These are phyloP conservation scores for Zeugodacus cucurbitae DNA, from an alignment of 1,140 invertebrate genomes.

Conservation along the genomic window DNA sequence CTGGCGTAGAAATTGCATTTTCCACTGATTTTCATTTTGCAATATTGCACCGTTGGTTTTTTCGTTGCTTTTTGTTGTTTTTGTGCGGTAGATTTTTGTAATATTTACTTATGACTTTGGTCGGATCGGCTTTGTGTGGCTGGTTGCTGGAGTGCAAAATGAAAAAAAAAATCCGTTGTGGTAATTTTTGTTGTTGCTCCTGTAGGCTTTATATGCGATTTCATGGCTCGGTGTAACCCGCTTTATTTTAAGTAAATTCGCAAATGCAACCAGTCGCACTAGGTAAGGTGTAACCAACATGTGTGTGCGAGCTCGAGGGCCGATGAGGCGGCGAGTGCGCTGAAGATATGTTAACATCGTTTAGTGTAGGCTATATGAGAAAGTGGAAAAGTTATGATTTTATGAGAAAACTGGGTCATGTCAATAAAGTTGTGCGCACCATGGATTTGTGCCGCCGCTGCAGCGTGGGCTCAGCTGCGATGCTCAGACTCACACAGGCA, in stretches of 20 bases:
- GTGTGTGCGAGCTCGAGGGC: not conserved
- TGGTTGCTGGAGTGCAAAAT: not conserved
- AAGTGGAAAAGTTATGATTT: slow-evolving; percentile 8
- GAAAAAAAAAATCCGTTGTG: not conserved
- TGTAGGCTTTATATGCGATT: not conserved
- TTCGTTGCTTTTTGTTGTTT: not conserved
- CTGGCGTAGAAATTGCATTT: slow-evolving; percentile 34
- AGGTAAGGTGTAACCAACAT: not conserved
- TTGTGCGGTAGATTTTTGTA: not conserved
- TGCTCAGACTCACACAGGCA: too few species aligned
- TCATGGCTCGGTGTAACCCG: not conserved
- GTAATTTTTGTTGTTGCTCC: not conserved
- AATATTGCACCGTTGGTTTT: not conserved
- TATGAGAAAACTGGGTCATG: slow-evolving; percentile 21
- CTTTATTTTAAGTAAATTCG: not conserved
- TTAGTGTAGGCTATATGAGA: not conserved
- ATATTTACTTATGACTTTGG: slow-evolving; percentile 34
- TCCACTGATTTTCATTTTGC: slow-evolving; percentile 25
- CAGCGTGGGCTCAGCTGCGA: not conserved
- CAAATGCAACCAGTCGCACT: not conserved
- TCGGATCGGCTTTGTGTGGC: not conserved
- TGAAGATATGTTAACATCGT: not conserved
- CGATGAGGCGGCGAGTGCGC: not conserved
- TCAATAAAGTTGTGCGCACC: not conserved
- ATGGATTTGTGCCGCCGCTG: not conserved